Percentiles rank a stretch among this genome's conserved stretches.
These are phyloP conservation scores for Sisyra terminalis DNA, from an alignment of 2,888 invertebrate genomes.

Conservation along the genomic window DNA sequence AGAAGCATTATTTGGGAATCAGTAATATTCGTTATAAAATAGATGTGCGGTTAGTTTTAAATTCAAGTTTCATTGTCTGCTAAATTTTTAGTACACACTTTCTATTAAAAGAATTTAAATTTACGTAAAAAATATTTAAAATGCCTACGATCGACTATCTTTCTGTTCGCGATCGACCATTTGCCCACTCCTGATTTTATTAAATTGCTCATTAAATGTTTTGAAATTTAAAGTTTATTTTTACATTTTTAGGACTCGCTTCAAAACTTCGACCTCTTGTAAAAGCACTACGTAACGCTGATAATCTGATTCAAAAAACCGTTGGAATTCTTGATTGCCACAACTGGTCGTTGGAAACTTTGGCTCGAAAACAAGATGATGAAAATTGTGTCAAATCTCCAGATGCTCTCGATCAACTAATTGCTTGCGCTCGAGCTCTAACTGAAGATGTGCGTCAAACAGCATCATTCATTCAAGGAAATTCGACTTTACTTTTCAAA, in stretches of 20 bases:
- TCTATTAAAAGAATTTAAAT: no score
- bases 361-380: conserved; percentile 27
- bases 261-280: conserved; percentile 62
- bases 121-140: no score
- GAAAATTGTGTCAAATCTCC: conserved; percentile 39
- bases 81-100: no score
- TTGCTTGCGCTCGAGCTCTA: conserved; percentile 71
- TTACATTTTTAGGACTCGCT: conserved; percentile 33
- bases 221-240: background rate
- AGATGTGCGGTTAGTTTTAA: no score
- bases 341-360: conserved; percentile 59
- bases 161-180: no score
- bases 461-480: conserved; percentile 80
- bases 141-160: no score
- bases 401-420: conserved; percentile 77
- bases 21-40: no score
- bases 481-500: conserved; percentile 64
- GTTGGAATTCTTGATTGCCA: conserved; percentile 55
- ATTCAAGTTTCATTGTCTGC: no score
- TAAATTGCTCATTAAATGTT: background rate
- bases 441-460: conserved; percentile 81
- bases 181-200: no score
- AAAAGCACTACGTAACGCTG: conserved; percentile 62
- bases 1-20: no score
- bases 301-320: conserved; percentile 62